Conservation (phyloP, 1,140 invertebrate species). For the Bactericera cockerelli region DNA sequence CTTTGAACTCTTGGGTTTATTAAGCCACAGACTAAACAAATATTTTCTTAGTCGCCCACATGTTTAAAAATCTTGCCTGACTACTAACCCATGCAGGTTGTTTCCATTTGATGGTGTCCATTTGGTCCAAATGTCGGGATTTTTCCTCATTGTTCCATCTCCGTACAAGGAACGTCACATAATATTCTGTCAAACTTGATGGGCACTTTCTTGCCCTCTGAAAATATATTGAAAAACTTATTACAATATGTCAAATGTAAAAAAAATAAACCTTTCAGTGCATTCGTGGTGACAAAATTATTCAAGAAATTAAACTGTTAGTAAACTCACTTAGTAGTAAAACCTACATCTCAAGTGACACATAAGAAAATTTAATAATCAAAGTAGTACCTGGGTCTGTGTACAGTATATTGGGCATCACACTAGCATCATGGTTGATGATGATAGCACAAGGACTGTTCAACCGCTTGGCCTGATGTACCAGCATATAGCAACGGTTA, state of each 20-base stretch:
- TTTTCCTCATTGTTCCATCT: slow-evolving; percentile 94
- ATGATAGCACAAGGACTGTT: slow-evolving; percentile 89
- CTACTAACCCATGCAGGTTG: slow-evolving; percentile 69
- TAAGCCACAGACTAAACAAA: too few species aligned
- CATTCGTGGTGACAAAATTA: too few species aligned
- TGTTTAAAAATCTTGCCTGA: too few species aligned
- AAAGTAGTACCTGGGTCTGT: slow-evolving; percentile 28
- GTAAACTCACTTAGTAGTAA: too few species aligned
- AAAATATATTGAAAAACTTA: too few species aligned
- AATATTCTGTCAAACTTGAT: slow-evolving; percentile 80
- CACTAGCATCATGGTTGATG: slow-evolving; percentile 91
- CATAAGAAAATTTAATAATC: too few species aligned
- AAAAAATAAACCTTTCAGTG: too few species aligned
- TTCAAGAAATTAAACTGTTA: too few species aligned
- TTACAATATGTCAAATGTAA: too few species aligned
- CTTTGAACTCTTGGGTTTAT: too few species aligned
- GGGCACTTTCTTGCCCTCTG: slow-evolving; percentile 27
- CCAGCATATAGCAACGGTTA: slow-evolving; percentile 93
- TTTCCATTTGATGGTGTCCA: slow-evolving; percentile 85
- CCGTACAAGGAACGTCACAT: slow-evolving; percentile 93
- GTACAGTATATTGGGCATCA: slow-evolving; percentile 59
- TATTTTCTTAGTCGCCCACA: too few species aligned
- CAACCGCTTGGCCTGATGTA: slow-evolving; percentile 95
- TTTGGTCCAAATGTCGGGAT: slow-evolving; percentile 93
- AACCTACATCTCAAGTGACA: too few species aligned